Base-by-base conservation (phyloP, 1,140 invertebrate genomes). In the Rhizoglyphus robini region DNA sequence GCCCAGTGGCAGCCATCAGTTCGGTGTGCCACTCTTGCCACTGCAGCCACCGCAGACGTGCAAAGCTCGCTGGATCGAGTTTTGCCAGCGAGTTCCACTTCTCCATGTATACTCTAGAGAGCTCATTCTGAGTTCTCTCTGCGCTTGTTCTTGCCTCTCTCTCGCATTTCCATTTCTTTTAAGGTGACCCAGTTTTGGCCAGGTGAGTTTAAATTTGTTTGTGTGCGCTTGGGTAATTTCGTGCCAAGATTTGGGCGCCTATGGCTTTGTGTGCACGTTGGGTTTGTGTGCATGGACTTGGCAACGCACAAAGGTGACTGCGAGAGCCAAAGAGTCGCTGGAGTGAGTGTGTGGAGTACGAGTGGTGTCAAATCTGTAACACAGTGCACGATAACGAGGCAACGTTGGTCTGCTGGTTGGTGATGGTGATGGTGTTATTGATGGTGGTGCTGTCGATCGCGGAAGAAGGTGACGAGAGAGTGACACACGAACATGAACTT, bases 381-480 rank as follows among this genome's bases (percentile, higher is more conserved):
- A 54, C 20, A 15, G 51, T 8, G 20, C 8, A 54, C 8, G 27
- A 29, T 20, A 54, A 29, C n/a, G 5, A 54, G 27, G 49, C n/a
- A 29, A 54, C 5, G 20, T 23, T 23, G 5, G 27, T 41, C 36
- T 41, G 36, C 36, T 18, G 18, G 8, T 11, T 41, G 36, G 8
- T 41, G 36, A 41, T n/a, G 23, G n/a, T 34, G 54, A 20, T 13
- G 23, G 54, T 13, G 54, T 15, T 13, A n/a, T 13, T 23, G 54
- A n/a, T n/a, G 25, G 25, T 15, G 54, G 13, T 15, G 25, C 13
- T 46, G 59, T 63, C 20, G 20, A 27, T 34, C 25, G 20, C n/a
- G 59, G 63, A 65, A 38, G 54, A 68, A 67, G 41, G 38, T 57
- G 29, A 54, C 51, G 51, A 8, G 51, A 54, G 8, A 5, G 51